Evolutionary conservation across 2,113 vertebrate species (phyloP), one percentile per base, ranked within the genome.

Genomic region (Dasyornis broadbenti): DNA sequence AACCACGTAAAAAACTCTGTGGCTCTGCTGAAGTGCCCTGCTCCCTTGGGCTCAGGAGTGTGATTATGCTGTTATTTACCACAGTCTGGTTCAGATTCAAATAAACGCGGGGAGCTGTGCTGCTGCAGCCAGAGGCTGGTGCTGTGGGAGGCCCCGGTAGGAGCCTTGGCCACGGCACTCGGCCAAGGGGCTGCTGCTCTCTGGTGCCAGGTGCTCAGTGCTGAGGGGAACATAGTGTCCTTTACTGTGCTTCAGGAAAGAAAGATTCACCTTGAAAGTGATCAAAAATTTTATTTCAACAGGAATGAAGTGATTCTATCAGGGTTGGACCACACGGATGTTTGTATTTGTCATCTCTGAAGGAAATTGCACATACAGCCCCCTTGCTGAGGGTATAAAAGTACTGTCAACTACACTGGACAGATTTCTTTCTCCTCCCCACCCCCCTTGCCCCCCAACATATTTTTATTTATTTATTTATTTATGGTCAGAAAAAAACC

Each of bases 381-480:
- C 97, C 97, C 98, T 98, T 98, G 97, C 98, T 98, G 98, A 97
- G 98, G 98, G 97, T 97, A 98, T 97, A 97, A 97, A 98, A 98
- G 97, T 98, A 98, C 94, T 96, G 97, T 97, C 97, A 98, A 83
- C 97, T 95, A 97, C 83, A 98, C 96, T 95, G 98, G 97, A 97
- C 97, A 97, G 94, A 96, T 95, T 95, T 92, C 52, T 66, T 79
- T 65, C 77, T 44, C 24, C 10, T 31, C 4, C 24, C 7, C 40
- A 6, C 15, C 13, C 37, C 10, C 13, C 15, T 35, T 2, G 2
- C 56, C 63, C 88, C 88, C 35, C 71, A 83, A 56, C 47, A 70
- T 37, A 70, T 69, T 23, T 87, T 89, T 81, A 27, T 64, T 85
- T 69, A 37, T 56, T 91, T 93, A 88, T 77, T 85, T 95, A 92